These are phyloP conservation scores for Ryuthela nishihirai DNA, from an alignment of 2,888 invertebrate species.

Conservation along the genomic window DNA sequence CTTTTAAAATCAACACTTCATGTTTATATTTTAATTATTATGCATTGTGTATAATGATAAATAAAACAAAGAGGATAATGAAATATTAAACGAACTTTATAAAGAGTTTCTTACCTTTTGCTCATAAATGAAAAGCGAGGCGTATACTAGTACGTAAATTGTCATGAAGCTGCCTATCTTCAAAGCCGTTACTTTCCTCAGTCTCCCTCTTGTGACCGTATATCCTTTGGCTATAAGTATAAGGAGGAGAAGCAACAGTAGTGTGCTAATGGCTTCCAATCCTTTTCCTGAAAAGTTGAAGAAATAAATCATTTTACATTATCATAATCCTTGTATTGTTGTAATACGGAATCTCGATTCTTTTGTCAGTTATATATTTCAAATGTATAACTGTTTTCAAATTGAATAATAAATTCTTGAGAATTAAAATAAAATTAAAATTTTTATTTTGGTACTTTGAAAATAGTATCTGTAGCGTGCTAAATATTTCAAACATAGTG, in stretches of 20 bases:
- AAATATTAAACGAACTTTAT: no score
- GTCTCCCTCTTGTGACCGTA: slow-evolving; percentile 78
- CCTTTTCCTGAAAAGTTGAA: slow-evolving; percentile 61
- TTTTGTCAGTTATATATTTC: no score
- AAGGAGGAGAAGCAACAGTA: slow-evolving; percentile 70
- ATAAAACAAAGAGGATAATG: not conserved
- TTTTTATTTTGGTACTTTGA: no score
- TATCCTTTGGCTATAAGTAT: slow-evolving; percentile 83
- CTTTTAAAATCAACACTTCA: not conserved
- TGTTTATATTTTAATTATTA: not conserved
- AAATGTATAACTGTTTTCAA: no score
- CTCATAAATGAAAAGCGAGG: slow-evolving; percentile 74
- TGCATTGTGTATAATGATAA: not conserved
- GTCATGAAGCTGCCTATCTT: slow-evolving; percentile 77
- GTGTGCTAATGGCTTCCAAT: slow-evolving; percentile 67
- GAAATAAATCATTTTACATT: no score
- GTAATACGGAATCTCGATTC: no score
- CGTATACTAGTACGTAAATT: slow-evolving; percentile 67
- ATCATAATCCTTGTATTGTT: no score
- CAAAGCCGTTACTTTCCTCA: slow-evolving; percentile 67
- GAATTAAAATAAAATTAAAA: no score
- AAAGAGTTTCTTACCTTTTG: slow-evolving; percentile 59
- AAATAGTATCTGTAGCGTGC: no score
- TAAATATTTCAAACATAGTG: no score
- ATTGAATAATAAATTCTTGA: no score